Conservation (phyloP, 2,797 vertebrate species). For the Okamejei kenojei region DNA sequence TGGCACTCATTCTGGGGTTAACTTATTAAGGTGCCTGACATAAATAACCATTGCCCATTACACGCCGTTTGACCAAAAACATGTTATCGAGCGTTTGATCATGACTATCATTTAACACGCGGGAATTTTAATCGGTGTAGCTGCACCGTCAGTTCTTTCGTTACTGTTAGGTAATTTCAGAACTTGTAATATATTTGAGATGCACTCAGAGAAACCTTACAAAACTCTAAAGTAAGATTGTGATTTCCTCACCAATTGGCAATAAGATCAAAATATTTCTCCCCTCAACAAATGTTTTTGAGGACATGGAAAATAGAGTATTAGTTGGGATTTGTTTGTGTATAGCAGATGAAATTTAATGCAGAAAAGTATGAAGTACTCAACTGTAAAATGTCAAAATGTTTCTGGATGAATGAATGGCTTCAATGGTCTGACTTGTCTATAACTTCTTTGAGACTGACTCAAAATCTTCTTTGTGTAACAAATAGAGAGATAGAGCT, state of each 20-base stretch:
- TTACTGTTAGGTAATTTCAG: background rate
- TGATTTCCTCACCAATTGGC: background rate
- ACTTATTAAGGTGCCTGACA: too few relatives aligned
- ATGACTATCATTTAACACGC: background rate
- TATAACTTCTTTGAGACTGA: background rate
- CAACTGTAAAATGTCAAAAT: background rate
- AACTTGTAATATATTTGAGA: background rate
- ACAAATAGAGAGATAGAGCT: background rate
- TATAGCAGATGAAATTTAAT: background rate
- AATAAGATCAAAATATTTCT: background rate
- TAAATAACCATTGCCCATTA: too few relatives aligned
- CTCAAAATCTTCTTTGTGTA: background rate
- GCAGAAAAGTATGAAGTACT: background rate
- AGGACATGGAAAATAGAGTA: background rate
- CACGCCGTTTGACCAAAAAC: too few relatives aligned
- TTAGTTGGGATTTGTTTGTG: background rate
- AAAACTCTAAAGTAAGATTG: background rate
- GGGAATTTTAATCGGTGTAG: background rate
- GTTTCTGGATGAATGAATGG: background rate
- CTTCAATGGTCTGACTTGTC: background rate
- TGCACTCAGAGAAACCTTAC: background rate
- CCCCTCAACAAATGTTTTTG: background rate
- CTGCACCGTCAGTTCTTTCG: background rate
- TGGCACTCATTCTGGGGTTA: too few relatives aligned
- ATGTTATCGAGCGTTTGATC: too few relatives aligned